These are phyloP conservation scores for Tokudaia muenninki DNA, from an alignment of 2,797 vertebrate genomes.

Conservation along the genomic window DNA sequence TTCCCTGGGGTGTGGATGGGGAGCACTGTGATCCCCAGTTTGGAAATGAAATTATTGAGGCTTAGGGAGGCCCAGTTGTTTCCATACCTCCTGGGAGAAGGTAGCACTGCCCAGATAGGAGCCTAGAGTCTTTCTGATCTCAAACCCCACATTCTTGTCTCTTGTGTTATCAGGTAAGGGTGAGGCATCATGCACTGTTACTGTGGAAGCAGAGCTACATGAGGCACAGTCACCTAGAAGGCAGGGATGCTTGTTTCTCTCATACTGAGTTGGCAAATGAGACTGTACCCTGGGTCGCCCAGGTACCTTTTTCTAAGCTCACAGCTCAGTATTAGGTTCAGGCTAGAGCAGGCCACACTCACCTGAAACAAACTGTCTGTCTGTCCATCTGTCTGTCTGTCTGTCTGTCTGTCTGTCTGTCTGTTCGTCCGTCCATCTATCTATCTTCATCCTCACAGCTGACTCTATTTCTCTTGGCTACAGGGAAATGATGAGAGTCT, in stretches of 20 bases:
- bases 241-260: neutral
- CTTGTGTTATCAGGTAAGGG: neutral
- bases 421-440: fast-evolving
- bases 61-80: neutral
- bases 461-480: neutral
- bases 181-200: neutral
- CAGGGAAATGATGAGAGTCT: neutral
- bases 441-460: neutral
- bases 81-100: neutral
- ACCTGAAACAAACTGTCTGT: neutral
- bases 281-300: no score
- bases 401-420: no score
- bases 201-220: neutral
- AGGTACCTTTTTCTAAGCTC: neutral
- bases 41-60: neutral
- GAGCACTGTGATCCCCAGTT: neutral
- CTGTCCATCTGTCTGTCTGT: fast-evolving
- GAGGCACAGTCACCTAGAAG: neutral
- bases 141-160: neutral
- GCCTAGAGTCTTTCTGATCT: neutral
- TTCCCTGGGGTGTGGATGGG: neutral
- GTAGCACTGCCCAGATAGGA: neutral
- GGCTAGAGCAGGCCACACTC: neutral
- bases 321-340: neutral
- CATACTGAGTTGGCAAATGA: neutral